These are phyloP conservation scores for Pachyseris speciosa DNA, from an alignment of 64 coral and sea anemone genomes.

Conservation along the genomic window DNA sequence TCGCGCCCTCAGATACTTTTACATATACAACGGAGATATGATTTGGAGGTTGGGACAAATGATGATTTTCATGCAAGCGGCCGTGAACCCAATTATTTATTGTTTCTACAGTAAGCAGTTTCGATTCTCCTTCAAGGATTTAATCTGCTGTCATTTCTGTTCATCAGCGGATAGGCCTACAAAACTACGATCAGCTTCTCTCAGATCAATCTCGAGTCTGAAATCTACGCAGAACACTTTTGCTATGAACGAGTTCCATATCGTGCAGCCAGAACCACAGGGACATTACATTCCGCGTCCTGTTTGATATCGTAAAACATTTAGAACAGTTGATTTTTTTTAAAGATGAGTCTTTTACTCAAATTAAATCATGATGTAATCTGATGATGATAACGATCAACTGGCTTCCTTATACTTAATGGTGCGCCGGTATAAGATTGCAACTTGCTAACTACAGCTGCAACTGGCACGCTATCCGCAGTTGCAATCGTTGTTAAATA, in stretches of 20 bases:
- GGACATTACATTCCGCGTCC: background rate
- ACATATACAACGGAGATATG: constrained; percentile 51
- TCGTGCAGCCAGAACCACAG: background rate
- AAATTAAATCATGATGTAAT: too few relatives aligned
- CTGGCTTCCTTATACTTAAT: too few relatives aligned
- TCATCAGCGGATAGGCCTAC: background rate
- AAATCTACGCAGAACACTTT: constrained; percentile 10
- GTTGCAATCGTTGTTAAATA: too few relatives aligned
- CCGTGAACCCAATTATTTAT: constrained; percentile 85
- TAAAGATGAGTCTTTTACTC: too few relatives aligned
- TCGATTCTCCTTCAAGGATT: constrained; percentile 54
- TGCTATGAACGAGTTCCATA: background rate
- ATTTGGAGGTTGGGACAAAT: constrained; percentile 78
- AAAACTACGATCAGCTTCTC: constrained; percentile 5
- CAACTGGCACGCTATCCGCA: too few relatives aligned
- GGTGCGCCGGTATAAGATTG: too few relatives aligned
- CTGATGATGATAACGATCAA: too few relatives aligned
- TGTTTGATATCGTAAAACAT: background rate
- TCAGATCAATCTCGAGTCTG: background rate
- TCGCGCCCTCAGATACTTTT: constrained; percentile 75
- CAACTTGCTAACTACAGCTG: too few relatives aligned
- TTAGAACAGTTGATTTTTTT: too few relatives aligned
- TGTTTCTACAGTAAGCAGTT: constrained; percentile 91
- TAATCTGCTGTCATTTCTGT: constrained; percentile 19
- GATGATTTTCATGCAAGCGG: constrained; percentile 86